phyloP scores from a whole-genome alignment of 2,797 vertebrate species.

The Psittacula derbiana region DNA sequence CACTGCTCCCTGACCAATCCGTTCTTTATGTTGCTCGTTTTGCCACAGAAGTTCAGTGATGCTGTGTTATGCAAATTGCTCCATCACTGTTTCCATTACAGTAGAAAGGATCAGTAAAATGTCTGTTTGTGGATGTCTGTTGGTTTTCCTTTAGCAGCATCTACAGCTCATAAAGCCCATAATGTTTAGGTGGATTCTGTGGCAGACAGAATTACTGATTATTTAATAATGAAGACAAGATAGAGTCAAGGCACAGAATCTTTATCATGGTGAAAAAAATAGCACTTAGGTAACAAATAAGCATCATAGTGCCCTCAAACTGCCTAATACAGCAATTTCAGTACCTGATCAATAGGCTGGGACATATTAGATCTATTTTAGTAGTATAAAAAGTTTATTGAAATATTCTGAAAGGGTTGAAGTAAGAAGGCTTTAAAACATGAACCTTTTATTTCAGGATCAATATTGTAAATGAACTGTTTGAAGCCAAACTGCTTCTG shows the following conservation, averaged over 20 bases:
- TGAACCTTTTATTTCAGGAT: background rate
- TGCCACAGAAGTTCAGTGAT: background rate
- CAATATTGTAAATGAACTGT: background rate
- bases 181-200: background rate
- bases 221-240: background rate
- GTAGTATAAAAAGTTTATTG: background rate
- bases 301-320: background rate
- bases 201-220: background rate
- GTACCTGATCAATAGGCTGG: background rate
- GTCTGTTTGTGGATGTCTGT: background rate
- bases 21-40: background rate
- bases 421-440: background rate
- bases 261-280: background rate
- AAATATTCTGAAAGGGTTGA: background rate
- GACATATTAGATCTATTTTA: background rate
- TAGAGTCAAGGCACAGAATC: background rate
- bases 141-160: background rate
- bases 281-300: background rate
- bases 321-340: background rate
- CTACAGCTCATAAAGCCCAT: background rate
- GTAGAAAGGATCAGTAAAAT: background rate
- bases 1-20: background rate
- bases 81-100: background rate
- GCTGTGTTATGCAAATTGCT: background rate
- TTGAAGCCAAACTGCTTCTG: background rate